A percentile compares a stretch with the other conserved stretches of the same genome.
Conservation (phyloP, 1,140 invertebrate genomes). For the Leptonema lineaticorne region DNA sequence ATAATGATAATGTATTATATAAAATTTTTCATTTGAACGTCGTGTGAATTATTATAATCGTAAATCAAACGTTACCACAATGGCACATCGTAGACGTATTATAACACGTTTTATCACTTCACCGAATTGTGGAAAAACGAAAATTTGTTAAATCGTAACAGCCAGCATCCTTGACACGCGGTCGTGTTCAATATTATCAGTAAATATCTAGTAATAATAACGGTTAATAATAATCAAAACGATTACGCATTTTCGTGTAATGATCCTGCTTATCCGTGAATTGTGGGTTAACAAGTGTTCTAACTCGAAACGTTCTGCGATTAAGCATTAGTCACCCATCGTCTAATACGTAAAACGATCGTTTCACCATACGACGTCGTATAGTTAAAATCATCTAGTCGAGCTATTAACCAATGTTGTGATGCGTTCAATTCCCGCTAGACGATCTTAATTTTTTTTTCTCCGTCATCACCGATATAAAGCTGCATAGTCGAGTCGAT, state of each 20-base stretch:
- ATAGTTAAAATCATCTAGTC: neutral
- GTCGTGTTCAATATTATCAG: conserved; percentile 15
- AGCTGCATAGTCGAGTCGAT: too few relatives aligned
- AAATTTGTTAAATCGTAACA: too few relatives aligned
- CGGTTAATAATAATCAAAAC: conserved; percentile 11
- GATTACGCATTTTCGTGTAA: conserved; percentile 26
- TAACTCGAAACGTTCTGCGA: conserved; percentile 23
- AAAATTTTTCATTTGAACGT: too few relatives aligned
- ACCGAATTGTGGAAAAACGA: too few relatives aligned
- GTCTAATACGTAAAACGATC: neutral
- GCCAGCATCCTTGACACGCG: conserved; percentile 11
- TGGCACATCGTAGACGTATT: too few relatives aligned
- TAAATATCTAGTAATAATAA: conserved; percentile 9
- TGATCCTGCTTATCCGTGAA: conserved; percentile 20
- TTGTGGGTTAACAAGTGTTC: conserved; percentile 29
- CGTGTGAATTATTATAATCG: too few relatives aligned
- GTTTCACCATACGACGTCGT: conserved; percentile 3
- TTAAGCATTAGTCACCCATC: conserved; percentile 33
- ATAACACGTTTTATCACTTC: too few relatives aligned
- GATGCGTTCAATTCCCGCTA: neutral
- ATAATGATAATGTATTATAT: too few relatives aligned
- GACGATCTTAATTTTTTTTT: too few relatives aligned
- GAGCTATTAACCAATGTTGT: conserved; percentile 9
- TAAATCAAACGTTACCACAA: too few relatives aligned
- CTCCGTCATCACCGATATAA: too few relatives aligned